A percentile compares a stretch with the other conserved stretches of the same genome.
Conservation (phyloP, 2,888 invertebrate species). For the Lasioglossum pauxillum region DNA sequence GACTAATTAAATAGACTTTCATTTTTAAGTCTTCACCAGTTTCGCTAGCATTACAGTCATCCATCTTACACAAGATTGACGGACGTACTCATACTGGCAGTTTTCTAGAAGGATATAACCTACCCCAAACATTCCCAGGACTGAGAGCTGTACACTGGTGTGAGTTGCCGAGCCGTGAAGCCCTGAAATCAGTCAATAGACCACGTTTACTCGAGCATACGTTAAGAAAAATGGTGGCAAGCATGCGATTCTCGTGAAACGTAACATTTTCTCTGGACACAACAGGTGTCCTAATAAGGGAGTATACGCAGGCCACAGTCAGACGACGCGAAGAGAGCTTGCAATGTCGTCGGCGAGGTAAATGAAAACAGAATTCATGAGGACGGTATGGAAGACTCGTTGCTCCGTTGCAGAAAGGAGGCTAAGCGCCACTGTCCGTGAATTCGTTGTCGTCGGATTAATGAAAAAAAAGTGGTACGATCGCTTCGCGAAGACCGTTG, state of each 20-base stretch:
- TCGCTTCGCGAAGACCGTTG: constrained; percentile 60
- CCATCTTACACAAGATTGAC: not conserved
- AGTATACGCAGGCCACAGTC: not conserved
- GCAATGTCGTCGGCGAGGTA: not conserved
- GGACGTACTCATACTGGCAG: not conserved
- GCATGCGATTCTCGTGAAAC: not conserved
- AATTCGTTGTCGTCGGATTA: constrained; percentile 74
- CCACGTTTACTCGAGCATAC: not conserved
- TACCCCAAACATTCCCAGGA: not conserved
- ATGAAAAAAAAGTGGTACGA: constrained; percentile 61
- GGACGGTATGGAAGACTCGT: constrained; percentile 46
- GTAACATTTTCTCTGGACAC: not conserved
- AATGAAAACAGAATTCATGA: constrained; percentile 8
- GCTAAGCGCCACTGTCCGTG: constrained; percentile 76
- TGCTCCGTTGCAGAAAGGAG: constrained; percentile 63
- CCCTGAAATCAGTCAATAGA: not conserved
- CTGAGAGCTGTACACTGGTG: not conserved
- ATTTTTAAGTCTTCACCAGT: too few relatives aligned
- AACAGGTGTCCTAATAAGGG: constrained; percentile 15
- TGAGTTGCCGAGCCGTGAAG: not conserved
- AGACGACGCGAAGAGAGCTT: not conserved
- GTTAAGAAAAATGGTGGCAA: constrained; percentile 4
- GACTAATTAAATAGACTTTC: too few relatives aligned
- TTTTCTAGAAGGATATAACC: not conserved
- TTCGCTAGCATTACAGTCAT: not conserved